Evolutionary conservation across 2,888 invertebrate species (phyloP).

Genomic region (Philopedon plagiatum): DNA sequence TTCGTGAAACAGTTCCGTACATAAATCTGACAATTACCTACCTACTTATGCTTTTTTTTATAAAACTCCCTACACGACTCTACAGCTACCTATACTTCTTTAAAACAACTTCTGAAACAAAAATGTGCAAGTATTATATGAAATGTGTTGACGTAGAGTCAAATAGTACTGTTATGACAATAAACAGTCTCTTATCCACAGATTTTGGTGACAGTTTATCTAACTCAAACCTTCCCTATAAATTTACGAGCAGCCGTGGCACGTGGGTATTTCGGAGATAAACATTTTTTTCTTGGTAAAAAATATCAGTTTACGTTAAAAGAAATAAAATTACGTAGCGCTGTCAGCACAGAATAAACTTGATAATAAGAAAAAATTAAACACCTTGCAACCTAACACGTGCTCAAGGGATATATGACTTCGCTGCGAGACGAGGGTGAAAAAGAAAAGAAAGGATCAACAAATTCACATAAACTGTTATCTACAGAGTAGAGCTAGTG

Average conservation of each 20-base stretch:
- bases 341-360: constrained; percentile 2
- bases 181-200: constrained; percentile 1
- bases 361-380: neutral
- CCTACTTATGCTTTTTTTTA: too few relatives aligned
- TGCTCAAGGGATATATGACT: neutral
- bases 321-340: neutral
- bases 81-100: too few relatives aligned
- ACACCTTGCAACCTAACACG: neutral
- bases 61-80: too few relatives aligned
- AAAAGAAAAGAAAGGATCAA: too few relatives aligned
- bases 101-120: neutral
- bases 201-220: neutral
- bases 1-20: too few relatives aligned
- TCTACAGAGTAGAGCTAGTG: too few relatives aligned
- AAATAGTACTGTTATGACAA: neutral
- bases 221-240: constrained; percentile 7
- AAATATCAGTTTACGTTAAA: constrained; percentile 12
- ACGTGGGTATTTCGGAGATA: constrained; percentile 1
- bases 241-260: constrained; percentile 4
- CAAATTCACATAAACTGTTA: too few relatives aligned
- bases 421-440: neutral
- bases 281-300: neutral
- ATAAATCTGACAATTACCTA: too few relatives aligned
- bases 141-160: neutral
- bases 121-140: neutral